Percentiles rank a stretch among this genome's conserved stretches.
phyloP scores from a whole-genome alignment of 2,888 invertebrate genomes.

The Priocnemis perturbator region DNA sequence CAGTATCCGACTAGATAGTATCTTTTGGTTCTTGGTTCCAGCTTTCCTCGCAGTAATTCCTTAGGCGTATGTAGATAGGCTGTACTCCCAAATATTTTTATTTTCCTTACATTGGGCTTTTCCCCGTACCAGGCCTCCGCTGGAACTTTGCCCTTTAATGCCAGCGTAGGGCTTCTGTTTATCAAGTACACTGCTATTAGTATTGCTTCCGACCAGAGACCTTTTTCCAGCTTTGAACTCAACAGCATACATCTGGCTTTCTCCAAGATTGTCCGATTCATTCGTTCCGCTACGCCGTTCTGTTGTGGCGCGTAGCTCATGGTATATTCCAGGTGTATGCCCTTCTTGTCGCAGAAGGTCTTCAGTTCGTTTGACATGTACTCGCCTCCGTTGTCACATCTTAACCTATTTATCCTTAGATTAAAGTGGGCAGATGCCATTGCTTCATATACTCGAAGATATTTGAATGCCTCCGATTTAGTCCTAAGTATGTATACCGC shows the following conservation, averaged over 20 bases:
- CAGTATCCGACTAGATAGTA: slow-evolving; percentile 49
- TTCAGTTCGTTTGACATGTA: slow-evolving; percentile 51
- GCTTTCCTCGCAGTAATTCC: no score
- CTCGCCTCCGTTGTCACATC: slow-evolving; percentile 55
- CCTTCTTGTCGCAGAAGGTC: slow-evolving; percentile 44
- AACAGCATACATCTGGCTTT: no score
- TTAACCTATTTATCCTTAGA: slow-evolving; percentile 46
- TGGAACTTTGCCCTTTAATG: slow-evolving; percentile 39
- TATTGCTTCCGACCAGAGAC: slow-evolving; percentile 64
- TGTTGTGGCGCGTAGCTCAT: slow-evolving; percentile 58
- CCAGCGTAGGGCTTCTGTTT: slow-evolving; percentile 47
- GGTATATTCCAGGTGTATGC: slow-evolving; percentile 53
- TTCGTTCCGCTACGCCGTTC: slow-evolving; percentile 57
- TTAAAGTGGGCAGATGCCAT: slow-evolving; percentile 56
- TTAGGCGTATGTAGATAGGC: no score
- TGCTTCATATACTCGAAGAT: slow-evolving; percentile 51
- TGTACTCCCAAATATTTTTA: slow-evolving; percentile 51
- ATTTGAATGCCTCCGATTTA: slow-evolving; percentile 53
- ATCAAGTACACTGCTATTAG: slow-evolving; percentile 44
- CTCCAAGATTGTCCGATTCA: slow-evolving; percentile 64
- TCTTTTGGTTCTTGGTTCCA: no score
- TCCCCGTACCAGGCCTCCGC: slow-evolving; percentile 44
- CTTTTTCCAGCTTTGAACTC: slow-evolving; percentile 59
- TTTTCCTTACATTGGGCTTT: slow-evolving; percentile 47
- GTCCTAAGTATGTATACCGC: slow-evolving; percentile 46